Base-by-base conservation (phyloP, 2,888 invertebrate species). In the Drosophila niveifrons region DNA sequence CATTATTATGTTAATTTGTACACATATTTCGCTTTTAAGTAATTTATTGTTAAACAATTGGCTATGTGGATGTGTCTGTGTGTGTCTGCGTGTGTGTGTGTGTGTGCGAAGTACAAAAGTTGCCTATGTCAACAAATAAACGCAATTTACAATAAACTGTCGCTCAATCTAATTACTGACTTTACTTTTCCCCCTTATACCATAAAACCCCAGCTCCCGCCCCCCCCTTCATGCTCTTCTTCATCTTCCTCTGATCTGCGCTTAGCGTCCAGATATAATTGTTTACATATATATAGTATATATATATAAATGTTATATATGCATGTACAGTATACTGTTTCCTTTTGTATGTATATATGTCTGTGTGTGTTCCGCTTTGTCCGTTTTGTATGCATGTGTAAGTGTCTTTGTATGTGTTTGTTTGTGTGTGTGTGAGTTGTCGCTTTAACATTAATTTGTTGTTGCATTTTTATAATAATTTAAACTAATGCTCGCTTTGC, bases 401-500 rank as follows among this genome's bases (percentile, higher is more conserved):
- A 62, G 39, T 64, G 58, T 66, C 44, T 69, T 48, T 67, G 28
- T 64, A 56, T 66, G 46, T 66, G 58, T 63, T 13, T 66, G 47
- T n/a, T n/a, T 66, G 41, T 65, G n/a, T 69, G 15, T 56, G 43
- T 66, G 63, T 57, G 53, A 39, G 56, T 72, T 68, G 66, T 61
- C 65, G 55, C 64, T 61, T 76, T 80, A 72, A 77, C 73, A 80
- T 68, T 75, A 68, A 69, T 64, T 70, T 59, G 53, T 65, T 65
- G 34, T 56, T 47, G 43, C 50, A 15, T 44, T 71, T 69, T 69
- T 75, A 76, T 73, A 72, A 73, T 89, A 89, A 89, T 89, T 87
- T 88, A 88, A 85, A 80, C 85, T 89, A 89, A 82, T 75, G 70
- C 66, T 78, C 82, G 75, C 84, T 83, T 87, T 81, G 75, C 85